These are phyloP conservation scores for Hirtodrosophila confusa DNA, from an alignment of 2,888 invertebrate species.

Conservation along the genomic window DNA sequence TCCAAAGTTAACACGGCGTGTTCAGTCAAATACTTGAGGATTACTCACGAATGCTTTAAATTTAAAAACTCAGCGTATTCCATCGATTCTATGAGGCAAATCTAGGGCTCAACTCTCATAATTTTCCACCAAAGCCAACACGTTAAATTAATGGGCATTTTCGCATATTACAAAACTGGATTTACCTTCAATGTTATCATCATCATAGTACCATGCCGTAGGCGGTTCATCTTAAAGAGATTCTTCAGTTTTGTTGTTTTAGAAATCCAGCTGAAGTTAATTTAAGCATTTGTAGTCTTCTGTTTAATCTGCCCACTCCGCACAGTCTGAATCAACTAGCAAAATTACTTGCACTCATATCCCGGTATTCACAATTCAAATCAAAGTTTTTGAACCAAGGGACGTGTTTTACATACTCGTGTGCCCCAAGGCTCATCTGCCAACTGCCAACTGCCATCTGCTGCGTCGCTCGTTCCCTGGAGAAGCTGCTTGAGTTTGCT, in stretches of 20 bases:
- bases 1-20: constrained; percentile 5
- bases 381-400: constrained; percentile 65
- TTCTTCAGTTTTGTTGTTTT: too few relatives aligned
- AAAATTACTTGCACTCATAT: constrained; percentile 21
- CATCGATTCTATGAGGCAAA: too few relatives aligned
- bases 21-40: constrained; percentile 4
- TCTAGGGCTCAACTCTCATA: too few relatives aligned
- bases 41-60: constrained; percentile 18
- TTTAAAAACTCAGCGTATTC: neutral
- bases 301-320: constrained; percentile 8
- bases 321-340: constrained; percentile 24
- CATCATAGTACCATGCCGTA: too few relatives aligned
- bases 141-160: too few relatives aligned
- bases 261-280: too few relatives aligned
- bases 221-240: too few relatives aligned
- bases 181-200: too few relatives aligned
- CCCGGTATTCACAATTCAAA: constrained; percentile 52
- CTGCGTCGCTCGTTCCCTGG: constrained; percentile 2
- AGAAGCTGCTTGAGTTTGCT: constrained; percentile 7
- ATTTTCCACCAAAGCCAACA: too few relatives aligned
- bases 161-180: too few relatives aligned
- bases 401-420: constrained; percentile 39
- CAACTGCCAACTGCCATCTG: neutral
- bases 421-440: neutral
- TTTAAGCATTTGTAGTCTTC: too few relatives aligned